Percentiles rank a stretch among this genome's conserved stretches.
Conservation (phyloP, 1,140 invertebrate species). For the Meteorus sp. region DNA sequence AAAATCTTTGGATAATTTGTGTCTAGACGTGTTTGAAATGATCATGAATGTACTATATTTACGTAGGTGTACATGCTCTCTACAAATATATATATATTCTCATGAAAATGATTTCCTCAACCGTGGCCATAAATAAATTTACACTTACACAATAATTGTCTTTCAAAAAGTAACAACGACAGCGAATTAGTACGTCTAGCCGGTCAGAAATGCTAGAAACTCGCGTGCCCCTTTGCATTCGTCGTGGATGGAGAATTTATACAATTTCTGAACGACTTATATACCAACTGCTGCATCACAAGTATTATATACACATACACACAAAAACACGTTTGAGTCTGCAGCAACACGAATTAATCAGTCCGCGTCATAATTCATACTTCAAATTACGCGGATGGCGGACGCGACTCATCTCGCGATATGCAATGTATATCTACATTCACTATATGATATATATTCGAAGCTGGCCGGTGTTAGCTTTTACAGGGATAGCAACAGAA, state of each 20-base stretch:
- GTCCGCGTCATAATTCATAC: constrained; percentile 31
- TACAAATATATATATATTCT: no score
- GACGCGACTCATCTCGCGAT: no score
- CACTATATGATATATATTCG: no score
- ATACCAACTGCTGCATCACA: background rate
- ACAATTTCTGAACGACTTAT: background rate
- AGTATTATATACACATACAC: constrained; percentile 18
- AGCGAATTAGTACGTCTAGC: background rate
- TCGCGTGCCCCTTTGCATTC: background rate
- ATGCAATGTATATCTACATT: no score
- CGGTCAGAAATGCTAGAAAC: background rate
- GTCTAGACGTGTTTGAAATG: constrained; percentile 1
- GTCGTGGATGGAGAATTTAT: constrained; percentile 17
- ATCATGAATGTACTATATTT: no score
- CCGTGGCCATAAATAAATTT: constrained; percentile 1
- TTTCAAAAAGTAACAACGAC: background rate
- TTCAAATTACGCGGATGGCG: constrained; percentile 25
- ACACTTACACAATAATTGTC: background rate
- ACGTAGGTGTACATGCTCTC: no score
- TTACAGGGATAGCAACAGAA: background rate
- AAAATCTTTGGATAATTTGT: background rate
- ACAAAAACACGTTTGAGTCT: no score
- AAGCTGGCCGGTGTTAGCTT: no score
- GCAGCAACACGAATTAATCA: constrained; percentile 34
- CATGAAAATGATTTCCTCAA: no score